Conservation (phyloP, 1,140 invertebrate species). For the Orussus abietinus region DNA sequence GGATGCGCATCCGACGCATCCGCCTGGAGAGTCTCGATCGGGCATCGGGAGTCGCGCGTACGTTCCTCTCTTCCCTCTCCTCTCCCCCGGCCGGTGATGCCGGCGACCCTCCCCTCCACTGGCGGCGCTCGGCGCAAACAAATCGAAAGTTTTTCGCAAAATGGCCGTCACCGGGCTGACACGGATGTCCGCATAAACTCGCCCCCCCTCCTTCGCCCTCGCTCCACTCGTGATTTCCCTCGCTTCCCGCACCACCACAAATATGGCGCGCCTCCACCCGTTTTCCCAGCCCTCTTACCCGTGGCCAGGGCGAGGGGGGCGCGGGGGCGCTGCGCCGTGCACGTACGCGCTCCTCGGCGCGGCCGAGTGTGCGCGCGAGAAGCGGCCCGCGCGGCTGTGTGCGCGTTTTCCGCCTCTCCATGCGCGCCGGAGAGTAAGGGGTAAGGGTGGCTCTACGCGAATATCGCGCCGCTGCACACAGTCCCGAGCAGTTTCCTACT, state of each 20-base stretch:
- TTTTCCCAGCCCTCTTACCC: slow-evolving; percentile 45
- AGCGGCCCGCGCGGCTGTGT: slow-evolving; percentile 30
- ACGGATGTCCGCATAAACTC: slow-evolving; percentile 48
- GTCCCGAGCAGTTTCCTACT: slow-evolving; percentile 55
- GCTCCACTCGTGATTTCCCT: slow-evolving; percentile 49
- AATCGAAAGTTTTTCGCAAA: slow-evolving; percentile 55
- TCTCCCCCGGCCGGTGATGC: too few relatives aligned
- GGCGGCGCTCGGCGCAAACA: slow-evolving; percentile 41
- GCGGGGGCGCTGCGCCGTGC: too few relatives aligned
- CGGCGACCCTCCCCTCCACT: background rate
- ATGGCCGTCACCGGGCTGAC: slow-evolving; percentile 53
- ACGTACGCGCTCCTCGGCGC: background rate
- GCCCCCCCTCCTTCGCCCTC: slow-evolving; percentile 28
- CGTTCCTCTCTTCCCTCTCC: too few relatives aligned
- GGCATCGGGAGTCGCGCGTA: too few relatives aligned
- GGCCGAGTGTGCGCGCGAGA: slow-evolving; percentile 13
- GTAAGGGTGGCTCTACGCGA: slow-evolving; percentile 41
- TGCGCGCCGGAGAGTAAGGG: too few relatives aligned
- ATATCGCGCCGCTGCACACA: slow-evolving; percentile 50
- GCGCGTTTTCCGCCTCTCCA: too few relatives aligned
- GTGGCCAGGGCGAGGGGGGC: slow-evolving; percentile 24
- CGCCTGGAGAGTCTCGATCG: too few relatives aligned
- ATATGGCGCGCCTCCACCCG: slow-evolving; percentile 52
- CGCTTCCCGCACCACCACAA: slow-evolving; percentile 50
- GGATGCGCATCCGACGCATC: too few relatives aligned